phyloP scores from a whole-genome alignment of 35 echinoderm and acorn worm genomes.

The Stichopus chloronotus region DNA sequence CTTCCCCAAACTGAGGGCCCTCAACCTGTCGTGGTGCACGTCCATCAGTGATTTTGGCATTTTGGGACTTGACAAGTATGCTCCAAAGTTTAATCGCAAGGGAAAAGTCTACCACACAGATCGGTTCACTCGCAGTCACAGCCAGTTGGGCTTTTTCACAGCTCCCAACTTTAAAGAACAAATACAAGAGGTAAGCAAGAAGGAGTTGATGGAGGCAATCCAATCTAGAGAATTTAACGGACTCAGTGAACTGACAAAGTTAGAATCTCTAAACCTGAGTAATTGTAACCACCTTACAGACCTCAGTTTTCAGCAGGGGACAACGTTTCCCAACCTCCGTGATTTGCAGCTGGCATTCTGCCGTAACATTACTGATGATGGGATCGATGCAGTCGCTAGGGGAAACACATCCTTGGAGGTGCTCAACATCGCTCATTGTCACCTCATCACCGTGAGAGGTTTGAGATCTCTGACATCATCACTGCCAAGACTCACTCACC shows the following conservation, averaged over 20 bases:
- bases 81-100: constrained; percentile 50
- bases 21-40: constrained; percentile 84
- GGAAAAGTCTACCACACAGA: constrained; percentile 71
- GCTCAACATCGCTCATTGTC: constrained; percentile 72
- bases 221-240: constrained; percentile 44
- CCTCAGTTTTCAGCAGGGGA: constrained; percentile 54
- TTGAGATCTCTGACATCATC: constrained; percentile 22
- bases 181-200: constrained; percentile 60
- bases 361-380: constrained; percentile 76
- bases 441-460: constrained; percentile 71
- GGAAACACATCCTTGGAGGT: constrained; percentile 61
- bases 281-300: constrained; percentile 85
- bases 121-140: constrained; percentile 78
- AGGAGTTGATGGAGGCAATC: constrained; percentile 64
- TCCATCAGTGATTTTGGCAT: constrained; percentile 88
- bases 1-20: constrained; percentile 57
- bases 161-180: constrained; percentile 74
- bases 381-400: constrained; percentile 60
- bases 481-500: constrained; percentile 28
- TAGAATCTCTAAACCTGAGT: constrained; percentile 70
- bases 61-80: constrained; percentile 83
- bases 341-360: constrained; percentile 78
- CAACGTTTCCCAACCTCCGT: constrained; percentile 60
- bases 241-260: constrained; percentile 56
- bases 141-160: constrained; percentile 89